Base-by-base conservation (phyloP, 2,113 vertebrate genomes). In the Speoplatyrhinus poulsoni region DNA sequence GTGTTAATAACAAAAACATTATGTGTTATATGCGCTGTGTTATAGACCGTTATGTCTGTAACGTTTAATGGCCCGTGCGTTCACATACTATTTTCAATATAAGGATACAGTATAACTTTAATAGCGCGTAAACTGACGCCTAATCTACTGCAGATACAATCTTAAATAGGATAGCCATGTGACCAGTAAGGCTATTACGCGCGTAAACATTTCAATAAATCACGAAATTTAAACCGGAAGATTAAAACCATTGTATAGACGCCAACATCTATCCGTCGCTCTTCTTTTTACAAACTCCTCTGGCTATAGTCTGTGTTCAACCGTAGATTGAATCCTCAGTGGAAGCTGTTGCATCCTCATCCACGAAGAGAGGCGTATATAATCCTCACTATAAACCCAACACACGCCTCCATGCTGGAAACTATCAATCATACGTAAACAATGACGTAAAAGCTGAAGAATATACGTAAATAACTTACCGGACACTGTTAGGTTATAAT, bases 311-410 rank as follows among this genome's bases (percentile, higher is more conserved):
- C 36, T 41, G 7, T 41, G 36, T 67, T 59, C 72, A 57, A 52
- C 46, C 33, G 61, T 54, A 70, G 49, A 83, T 65, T 71, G 76
- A 73, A 75, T 82, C 70, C 63, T 69, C 62, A 55, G 46, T 54
- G 85, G 75, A 92, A 92, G 86, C 92, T 93, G 92, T 93, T 93
- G 92, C 93, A 85, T 89, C 73, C 81, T 70, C 75, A 65, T 60
- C 75, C 68, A 82, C 16, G 11, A 49, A 65, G 60, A 82, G 69
- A 26, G 65, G 65, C 15, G 48, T 60, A 77, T 3, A 83, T 72
- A 58, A 53, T 16, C 60, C 56, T 9, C 55, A 52, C 16, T 41
- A 56, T 32, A 69, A 73, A 76, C 59, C 36, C 76, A 36, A 62
- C 41, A 81, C 70, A 49, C 47, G 17, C 62, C n/a, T 58, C 46